Conservation (phyloP, 2,797 vertebrate species). For the Spinus olivaceus region DNA sequence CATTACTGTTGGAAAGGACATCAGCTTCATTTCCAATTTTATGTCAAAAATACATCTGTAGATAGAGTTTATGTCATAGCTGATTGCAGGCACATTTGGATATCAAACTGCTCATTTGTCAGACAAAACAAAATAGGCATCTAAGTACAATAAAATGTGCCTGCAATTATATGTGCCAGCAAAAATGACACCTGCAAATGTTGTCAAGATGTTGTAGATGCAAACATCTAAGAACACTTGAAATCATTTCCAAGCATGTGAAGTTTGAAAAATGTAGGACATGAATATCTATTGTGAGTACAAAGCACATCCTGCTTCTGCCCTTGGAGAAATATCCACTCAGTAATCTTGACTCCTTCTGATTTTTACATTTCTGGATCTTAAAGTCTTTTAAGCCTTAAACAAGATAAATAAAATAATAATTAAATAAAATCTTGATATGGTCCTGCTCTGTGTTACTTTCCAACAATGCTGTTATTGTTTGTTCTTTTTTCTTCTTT, state of each 20-base stretch:
- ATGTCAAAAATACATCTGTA: neutral
- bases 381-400: neutral
- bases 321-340: neutral
- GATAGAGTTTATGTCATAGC: neutral
- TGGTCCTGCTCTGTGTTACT: neutral
- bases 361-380: neutral
- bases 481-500: neutral
- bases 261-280: neutral
- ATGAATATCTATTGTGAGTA: neutral
- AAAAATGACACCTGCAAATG: conserved; percentile 16
- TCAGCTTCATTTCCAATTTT: neutral
- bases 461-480: neutral
- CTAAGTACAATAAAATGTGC: conserved; percentile 8
- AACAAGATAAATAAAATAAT: neutral
- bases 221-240: neutral
- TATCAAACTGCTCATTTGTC: neutral
- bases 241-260: neutral
- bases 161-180: neutral
- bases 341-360: neutral
- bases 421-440: neutral
- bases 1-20: neutral
- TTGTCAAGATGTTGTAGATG: neutral
- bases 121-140: conserved; percentile 16
- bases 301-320: neutral
- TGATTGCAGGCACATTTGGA: neutral